These are phyloP conservation scores for Epinephelus moara DNA, from an alignment of 2,113 vertebrate species.

Conservation along the genomic window DNA sequence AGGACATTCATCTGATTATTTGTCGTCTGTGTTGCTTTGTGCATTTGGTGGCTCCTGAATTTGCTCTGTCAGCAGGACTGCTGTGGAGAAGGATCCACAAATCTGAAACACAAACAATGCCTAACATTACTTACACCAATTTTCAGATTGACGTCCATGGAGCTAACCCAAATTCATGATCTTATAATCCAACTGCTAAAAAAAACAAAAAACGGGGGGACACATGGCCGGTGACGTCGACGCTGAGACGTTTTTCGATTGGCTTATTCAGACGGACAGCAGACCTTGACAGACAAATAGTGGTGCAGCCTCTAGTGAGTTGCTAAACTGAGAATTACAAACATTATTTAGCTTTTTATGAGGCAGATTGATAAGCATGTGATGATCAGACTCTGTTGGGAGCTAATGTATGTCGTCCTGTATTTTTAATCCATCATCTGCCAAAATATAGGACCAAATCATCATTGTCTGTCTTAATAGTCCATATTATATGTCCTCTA, in stretches of 20 bases:
- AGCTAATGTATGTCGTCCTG: background rate
- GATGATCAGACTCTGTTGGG: background rate
- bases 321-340: slow-evolving; percentile 25
- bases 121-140: slow-evolving; percentile 65
- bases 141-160: slow-evolving; percentile 69
- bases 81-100: slow-evolving; percentile 26
- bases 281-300: slow-evolving; percentile 39
- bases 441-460: background rate
- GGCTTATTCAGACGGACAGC: slow-evolving; percentile 20
- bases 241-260: slow-evolving; percentile 24
- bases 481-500: background rate
- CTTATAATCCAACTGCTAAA: slow-evolving; percentile 78
- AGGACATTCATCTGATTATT: background rate
- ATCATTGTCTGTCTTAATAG: background rate
- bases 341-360: background rate
- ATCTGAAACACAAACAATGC: slow-evolving; percentile 54
- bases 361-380: background rate
- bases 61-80: slow-evolving; percentile 11
- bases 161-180: slow-evolving; percentile 80
- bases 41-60: background rate
- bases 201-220: slow-evolving; percentile 31
- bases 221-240: slow-evolving; percentile 52
- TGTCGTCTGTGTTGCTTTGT: background rate
- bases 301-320: background rate
- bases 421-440: background rate